phyloP scores from a whole-genome alignment of 2,797 vertebrate species.

The Notolabrus celidotus region DNA sequence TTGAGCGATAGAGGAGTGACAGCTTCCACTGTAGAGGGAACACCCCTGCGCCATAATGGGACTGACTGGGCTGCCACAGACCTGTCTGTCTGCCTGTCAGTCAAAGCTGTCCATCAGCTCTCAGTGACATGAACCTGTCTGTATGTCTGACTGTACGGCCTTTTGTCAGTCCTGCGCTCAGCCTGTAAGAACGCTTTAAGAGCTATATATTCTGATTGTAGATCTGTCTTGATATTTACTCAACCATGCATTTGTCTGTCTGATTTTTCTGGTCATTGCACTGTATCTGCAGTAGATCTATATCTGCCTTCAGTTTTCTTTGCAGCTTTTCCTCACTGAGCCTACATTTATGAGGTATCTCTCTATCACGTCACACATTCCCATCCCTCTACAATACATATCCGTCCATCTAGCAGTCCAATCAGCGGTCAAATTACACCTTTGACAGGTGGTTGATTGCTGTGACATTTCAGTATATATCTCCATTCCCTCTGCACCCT shows the following conservation, averaged over 20 bases:
- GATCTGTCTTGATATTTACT: slow-evolving; percentile 47
- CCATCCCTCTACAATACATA: slow-evolving; percentile 24
- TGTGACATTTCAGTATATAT: slow-evolving; percentile 66
- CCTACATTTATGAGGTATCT: slow-evolving; percentile 45
- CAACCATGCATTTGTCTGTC: slow-evolving; percentile 19
- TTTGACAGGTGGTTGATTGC: slow-evolving; percentile 59
- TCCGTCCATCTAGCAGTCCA: slow-evolving; percentile 39
- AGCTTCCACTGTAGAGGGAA: slow-evolving; percentile 85
- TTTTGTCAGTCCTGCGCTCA: slow-evolving; percentile 53
- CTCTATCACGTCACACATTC: slow-evolving; percentile 23
- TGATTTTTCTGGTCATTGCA: slow-evolving; percentile 23
- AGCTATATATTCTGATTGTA: slow-evolving; percentile 16
- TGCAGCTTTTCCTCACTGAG: slow-evolving; percentile 23
- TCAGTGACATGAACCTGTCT: slow-evolving; percentile 75
- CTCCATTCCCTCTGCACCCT: slow-evolving; percentile 17
- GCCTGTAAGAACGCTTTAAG: slow-evolving; percentile 15
- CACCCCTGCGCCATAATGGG: slow-evolving; percentile 83
- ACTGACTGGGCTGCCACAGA: slow-evolving; percentile 81
- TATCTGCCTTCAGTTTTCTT: slow-evolving; percentile 27
- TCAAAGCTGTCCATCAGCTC: slow-evolving; percentile 77
- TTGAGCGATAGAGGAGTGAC: slow-evolving; percentile 80
- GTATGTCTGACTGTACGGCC: slow-evolving; percentile 59
- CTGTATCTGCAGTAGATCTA: slow-evolving; percentile 23
- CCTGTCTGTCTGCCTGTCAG: slow-evolving; percentile 81
- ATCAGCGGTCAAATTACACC: slow-evolving; percentile 57